Base-by-base conservation (phyloP, 2,888 invertebrate species). In the Phalangium opilio region DNA sequence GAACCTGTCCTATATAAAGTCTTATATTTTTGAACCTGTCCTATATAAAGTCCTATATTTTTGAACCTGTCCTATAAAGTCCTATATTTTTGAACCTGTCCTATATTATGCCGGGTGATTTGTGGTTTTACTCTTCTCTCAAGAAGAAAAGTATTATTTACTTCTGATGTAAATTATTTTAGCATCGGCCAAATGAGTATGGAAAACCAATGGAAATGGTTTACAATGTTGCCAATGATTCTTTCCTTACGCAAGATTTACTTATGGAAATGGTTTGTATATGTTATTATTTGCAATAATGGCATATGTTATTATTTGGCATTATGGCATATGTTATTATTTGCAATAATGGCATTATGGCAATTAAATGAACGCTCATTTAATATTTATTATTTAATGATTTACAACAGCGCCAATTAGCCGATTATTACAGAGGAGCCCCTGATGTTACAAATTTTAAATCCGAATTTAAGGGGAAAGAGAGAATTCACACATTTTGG, bases 141-240 rank as follows among this genome's bases (percentile, higher is more conserved):
- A n/a, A n/a, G n/a, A 35, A 7, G 11, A 39, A 19, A 27, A 21
- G 10, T 17, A 14, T 44, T 3, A 32, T 15, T 27, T 32, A 40
- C 34, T 17, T 21, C 18, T 44, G 12, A 14, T 41, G 48, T 35
- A 35, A 3, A 53, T 60, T 43, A 36, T 36, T 56, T 61, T 35
- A 52, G 70, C 83, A 82, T 61, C 77, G 84, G 58, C 86, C 87
- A 10, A 79, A 83, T 45, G 91, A 91, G 66, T 89, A 90, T 66
- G 90, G 90, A 0, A 77, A 87, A 40, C 93, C 93, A 1, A 81
- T 93, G 78, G 71, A 83, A 41, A 78, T 93, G 70, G 83, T 83
- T 55, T 89, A 87, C 63, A 82, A 80, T 52, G 76, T 87, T 53
- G 70, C 80, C 3, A 81, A 85, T 59, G 90, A 91, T 61, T 77